phyloP scores from a whole-genome alignment of 2,797 vertebrate species.

The Pipistrellus nathusii region DNA sequence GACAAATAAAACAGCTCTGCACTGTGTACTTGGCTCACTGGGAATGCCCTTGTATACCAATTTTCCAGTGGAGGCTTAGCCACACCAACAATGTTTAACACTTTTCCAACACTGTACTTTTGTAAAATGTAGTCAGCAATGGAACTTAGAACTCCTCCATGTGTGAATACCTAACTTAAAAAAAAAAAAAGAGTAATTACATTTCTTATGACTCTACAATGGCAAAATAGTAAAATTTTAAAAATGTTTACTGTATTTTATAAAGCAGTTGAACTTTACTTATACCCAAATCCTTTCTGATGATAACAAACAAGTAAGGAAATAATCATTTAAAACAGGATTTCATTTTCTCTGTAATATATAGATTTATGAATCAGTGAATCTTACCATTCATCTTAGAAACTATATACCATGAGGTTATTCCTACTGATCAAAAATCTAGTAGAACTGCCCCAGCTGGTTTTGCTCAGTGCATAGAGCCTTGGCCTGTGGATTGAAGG shows the following conservation, averaged over 20 bases:
- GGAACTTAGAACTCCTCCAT: neutral
- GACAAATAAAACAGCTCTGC: neutral
- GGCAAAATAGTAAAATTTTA: neutral
- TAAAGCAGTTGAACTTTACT: neutral
- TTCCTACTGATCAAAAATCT: neutral
- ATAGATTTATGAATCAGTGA: neutral
- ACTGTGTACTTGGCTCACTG: neutral
- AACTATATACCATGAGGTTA: neutral
- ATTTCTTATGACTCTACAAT: neutral
- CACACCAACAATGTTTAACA: neutral
- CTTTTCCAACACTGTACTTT: neutral
- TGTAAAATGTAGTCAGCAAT: neutral
- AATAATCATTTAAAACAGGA: neutral
- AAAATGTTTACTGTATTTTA: neutral
- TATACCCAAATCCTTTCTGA: neutral
- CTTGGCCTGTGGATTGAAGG: too few species aligned
- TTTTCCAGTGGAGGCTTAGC: neutral
- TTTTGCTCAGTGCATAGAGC: too few species aligned
- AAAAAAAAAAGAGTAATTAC: conserved; percentile 15
- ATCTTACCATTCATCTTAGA: neutral
- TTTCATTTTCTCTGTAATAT: neutral
- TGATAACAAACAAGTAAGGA: neutral
- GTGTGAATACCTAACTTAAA: neutral
- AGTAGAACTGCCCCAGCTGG: neutral
- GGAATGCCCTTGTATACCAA: neutral